Percentiles rank a stretch among this genome's conserved stretches.
Evolutionary conservation across 2,113 vertebrate genomes (phyloP).

Genomic region (Procavia capensis): DNA sequence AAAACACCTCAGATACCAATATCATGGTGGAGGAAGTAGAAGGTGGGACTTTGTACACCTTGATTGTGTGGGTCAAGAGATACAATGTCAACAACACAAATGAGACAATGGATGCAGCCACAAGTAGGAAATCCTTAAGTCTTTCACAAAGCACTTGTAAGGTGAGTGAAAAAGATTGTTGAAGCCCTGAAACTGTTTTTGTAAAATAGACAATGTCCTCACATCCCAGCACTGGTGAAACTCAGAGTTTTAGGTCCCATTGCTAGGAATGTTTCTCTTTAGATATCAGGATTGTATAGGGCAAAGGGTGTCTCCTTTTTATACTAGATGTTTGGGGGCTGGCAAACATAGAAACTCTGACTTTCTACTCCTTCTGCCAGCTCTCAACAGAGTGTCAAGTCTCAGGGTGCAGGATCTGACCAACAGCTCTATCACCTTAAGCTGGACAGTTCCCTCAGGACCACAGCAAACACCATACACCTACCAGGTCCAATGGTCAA

Average conservation of each 20-base stretch:
- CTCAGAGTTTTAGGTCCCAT: too few relatives aligned
- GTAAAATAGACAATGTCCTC: too few relatives aligned
- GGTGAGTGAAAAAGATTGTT: neutral
- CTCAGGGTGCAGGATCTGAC: neutral
- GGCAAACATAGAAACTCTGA: neutral
- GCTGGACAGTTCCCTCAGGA: neutral
- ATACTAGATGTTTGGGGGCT: neutral
- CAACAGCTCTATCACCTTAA: slow-evolving; percentile 49
- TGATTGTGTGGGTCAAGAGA: neutral
- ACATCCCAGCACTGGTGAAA: too few relatives aligned
- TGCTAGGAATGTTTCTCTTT: too few relatives aligned
- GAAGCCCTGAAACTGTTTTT: neutral
- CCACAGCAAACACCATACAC: neutral
- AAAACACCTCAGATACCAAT: neutral
- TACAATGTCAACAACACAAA: neutral
- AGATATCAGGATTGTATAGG: too few relatives aligned
- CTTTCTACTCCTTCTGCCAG: neutral
- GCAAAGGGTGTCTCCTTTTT: neutral
- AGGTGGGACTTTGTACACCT: neutral
- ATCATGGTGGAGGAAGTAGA: neutral
- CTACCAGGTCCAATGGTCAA: neutral
- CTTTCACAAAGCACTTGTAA: neutral
- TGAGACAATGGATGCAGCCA: neutral
- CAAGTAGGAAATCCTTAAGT: neutral
- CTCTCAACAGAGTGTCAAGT: neutral